phyloP scores from a whole-genome alignment of 2,888 invertebrate species.

The Yponomeuta plumbellus region DNA sequence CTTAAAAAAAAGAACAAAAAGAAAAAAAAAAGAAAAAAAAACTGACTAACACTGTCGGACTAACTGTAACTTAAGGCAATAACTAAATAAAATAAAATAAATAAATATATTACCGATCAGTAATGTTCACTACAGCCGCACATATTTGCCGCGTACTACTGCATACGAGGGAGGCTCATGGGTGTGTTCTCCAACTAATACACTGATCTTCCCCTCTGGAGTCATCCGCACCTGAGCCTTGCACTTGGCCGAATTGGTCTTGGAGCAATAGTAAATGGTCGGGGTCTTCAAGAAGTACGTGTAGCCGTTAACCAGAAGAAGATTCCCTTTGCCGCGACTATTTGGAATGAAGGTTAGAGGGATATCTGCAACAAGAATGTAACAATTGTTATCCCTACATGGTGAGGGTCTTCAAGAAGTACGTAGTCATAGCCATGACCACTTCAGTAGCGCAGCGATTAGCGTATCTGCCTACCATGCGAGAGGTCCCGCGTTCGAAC shows the following conservation, averaged over 20 bases:
- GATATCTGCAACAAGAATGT: background rate
- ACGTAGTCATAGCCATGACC: too few relatives aligned
- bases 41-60: too few relatives aligned
- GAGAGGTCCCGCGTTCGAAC: too few relatives aligned
- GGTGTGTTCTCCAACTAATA: background rate
- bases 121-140: background rate
- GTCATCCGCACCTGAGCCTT: background rate
- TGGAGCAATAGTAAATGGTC: slow-evolving; percentile 6
- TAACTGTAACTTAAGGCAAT: too few relatives aligned
- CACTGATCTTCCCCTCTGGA: background rate
- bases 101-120: too few relatives aligned
- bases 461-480: too few relatives aligned
- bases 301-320: background rate
- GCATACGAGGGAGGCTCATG: background rate
- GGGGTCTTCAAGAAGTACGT: background rate
- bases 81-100: too few relatives aligned
- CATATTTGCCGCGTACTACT: background rate
- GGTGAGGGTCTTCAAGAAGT: too few relatives aligned
- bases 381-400: too few relatives aligned
- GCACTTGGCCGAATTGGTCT: background rate
- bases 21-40: too few relatives aligned
- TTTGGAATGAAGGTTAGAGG: background rate
- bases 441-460: too few relatives aligned
- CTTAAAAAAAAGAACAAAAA: too few relatives aligned
- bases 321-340: background rate